Evolutionary conservation across 2,797 vertebrate genomes (phyloP), one percentile per base, ranked within the genome.

Genomic region (Melanotaenia pygmaea): DNA sequence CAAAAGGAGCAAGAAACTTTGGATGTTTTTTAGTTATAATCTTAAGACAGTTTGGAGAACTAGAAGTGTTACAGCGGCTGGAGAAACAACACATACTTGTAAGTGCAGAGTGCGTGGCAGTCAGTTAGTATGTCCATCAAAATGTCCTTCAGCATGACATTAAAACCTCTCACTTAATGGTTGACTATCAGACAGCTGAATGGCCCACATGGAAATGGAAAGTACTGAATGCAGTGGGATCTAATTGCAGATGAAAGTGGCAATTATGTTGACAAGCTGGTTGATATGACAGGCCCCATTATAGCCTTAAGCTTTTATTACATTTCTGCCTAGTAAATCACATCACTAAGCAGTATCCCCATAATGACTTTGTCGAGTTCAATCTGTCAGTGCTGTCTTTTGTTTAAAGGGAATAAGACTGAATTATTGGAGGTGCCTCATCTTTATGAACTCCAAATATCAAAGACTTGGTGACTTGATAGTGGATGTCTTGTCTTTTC

Each of bases 221-320:
- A 76, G 84, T 64, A 34, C 69, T 5, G 65, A 84, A 83, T 84
- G 83, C 79, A 66, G 76, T 59, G 64, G 74, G 76, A 86, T 86
- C 80, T 88, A 86, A 91, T 90, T 90, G 86, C 87, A 80, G 76
- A 76, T 87, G 85, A 83, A 89, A 92, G 88, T 87, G 87, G 90
- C 84, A 88, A 93, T 93, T 90, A 91, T 88, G 85, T 90, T 92
- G 90, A 93, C 89, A 89, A 91, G 89, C 87, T 89, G 90, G 84
- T 88, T 90, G 89, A 87, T 90, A 89, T 92, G 91, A 91, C 90
- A 88, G 88, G 34, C 78, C 88, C 86, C 88, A 90, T 91, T 91
- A 91, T 88, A 80, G 87, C 89, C 88, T 84, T 85, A 89, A 92
- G 89, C 87, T 83, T 91, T 89, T 88, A 91, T 89, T 86, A 86